Conservation (phyloP, 2,888 invertebrate genomes). For the Acleris holmiana region DNA sequence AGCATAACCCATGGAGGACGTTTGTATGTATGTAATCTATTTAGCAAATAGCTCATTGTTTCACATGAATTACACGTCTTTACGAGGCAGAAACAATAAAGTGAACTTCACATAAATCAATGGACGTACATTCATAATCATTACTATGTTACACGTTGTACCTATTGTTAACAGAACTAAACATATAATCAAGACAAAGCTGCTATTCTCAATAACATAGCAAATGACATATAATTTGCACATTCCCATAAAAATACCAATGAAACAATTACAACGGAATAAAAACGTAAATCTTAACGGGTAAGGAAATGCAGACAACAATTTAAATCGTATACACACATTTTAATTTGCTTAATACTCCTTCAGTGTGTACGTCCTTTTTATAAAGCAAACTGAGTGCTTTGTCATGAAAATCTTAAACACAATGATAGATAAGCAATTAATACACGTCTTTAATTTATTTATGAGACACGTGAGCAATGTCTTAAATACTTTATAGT, state of each 20-base stretch:
- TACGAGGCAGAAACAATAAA: constrained; percentile 81
- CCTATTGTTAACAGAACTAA: constrained; percentile 69
- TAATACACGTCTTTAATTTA: not conserved
- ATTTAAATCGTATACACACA: constrained; percentile 78
- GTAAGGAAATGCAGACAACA: constrained; percentile 62
- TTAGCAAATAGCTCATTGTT: constrained; percentile 83
- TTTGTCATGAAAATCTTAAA: not conserved
- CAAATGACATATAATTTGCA: constrained; percentile 60
- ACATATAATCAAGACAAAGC: constrained; percentile 55
- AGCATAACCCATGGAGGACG: constrained; percentile 81
- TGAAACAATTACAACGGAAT: constrained; percentile 58
- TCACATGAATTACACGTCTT: constrained; percentile 76
- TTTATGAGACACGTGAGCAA: not conserved
- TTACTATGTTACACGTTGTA: constrained; percentile 69
- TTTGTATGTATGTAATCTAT: constrained; percentile 80
- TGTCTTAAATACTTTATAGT: not conserved
- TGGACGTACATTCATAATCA: constrained; percentile 68
- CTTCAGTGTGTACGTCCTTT: constrained; percentile 59
- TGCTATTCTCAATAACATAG: constrained; percentile 46
- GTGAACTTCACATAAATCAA: constrained; percentile 76
- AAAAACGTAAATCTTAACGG: constrained; percentile 47
- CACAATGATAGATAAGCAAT: constrained; percentile 12
- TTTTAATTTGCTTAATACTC: constrained; percentile 49
- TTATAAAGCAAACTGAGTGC: constrained; percentile 41
- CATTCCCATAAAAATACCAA: constrained; percentile 59